phyloP scores from a whole-genome alignment of 2,888 invertebrate species.

The Campoplex nolae region DNA sequence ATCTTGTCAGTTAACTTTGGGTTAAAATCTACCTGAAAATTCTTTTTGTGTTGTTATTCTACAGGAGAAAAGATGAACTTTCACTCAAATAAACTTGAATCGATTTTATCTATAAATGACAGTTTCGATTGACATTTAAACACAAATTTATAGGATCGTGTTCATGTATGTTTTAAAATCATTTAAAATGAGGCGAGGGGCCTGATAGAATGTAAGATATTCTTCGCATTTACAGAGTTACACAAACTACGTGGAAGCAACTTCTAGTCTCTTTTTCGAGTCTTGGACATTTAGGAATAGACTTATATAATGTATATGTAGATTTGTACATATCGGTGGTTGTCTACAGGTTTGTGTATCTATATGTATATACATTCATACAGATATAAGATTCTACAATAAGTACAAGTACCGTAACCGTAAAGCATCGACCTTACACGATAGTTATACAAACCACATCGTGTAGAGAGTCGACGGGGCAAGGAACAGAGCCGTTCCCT shows the following conservation, averaged over 20 bases:
- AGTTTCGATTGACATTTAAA: neutral
- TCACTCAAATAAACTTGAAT: no score
- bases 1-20: no score
- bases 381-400: constrained; percentile 52
- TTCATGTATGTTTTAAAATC: constrained; percentile 20
- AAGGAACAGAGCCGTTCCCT: constrained; percentile 54
- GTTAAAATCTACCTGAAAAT: no score
- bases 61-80: no score
- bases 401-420: constrained; percentile 65
- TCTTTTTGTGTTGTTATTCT: no score
- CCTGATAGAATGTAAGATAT: constrained; percentile 71
- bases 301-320: constrained; percentile 7
- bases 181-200: constrained; percentile 36
- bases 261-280: constrained; percentile 27
- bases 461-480: constrained; percentile 39
- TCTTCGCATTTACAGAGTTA: constrained; percentile 25
- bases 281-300: constrained; percentile 10
- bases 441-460: constrained; percentile 66
- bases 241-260: constrained; percentile 7
- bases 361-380: constrained; percentile 6
- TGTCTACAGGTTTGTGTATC: neutral
- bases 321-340: constrained; percentile 23
- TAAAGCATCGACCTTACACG: constrained; percentile 64
- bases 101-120: no score
- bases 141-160: neutral